phyloP scores from a whole-genome alignment of 2,888 invertebrate species.

The Chamaedrilus cognettii region DNA sequence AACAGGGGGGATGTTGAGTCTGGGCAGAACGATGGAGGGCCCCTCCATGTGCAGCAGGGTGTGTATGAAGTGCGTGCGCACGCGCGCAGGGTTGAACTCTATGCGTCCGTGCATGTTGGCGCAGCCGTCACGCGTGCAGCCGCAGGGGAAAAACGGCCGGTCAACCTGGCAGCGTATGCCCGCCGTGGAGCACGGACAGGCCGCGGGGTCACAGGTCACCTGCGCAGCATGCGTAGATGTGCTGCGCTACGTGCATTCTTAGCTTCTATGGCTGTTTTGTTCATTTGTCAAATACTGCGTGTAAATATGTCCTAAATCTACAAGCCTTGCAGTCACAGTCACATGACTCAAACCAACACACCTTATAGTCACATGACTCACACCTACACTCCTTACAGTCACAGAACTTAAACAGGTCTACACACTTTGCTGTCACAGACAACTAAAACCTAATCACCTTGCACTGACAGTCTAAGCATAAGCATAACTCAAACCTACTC shows the following conservation, averaged over 20 bases:
- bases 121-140: slow-evolving; percentile 92
- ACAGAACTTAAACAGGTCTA: neutral
- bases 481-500: slow-evolving; percentile 25
- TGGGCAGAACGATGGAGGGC: neutral
- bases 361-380: neutral
- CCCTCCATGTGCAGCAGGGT: slow-evolving; percentile 79
- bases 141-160: slow-evolving; percentile 93
- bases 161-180: slow-evolving; percentile 99
- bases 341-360: too few species aligned
- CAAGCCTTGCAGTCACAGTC: too few species aligned
- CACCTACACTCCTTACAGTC: neutral
- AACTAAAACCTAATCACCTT: too few species aligned
- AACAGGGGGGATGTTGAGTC: too few species aligned
- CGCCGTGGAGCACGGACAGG: slow-evolving; percentile 89
- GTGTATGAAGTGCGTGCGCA: slow-evolving; percentile 95
- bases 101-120: slow-evolving; percentile 89
- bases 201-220: slow-evolving; percentile 85
- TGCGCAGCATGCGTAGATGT: too few species aligned
- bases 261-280: too few species aligned
- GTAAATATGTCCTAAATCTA: too few species aligned
- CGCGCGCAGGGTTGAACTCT: slow-evolving; percentile 94
- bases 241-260: too few species aligned
- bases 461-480: too few species aligned
- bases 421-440: too few species aligned
- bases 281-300: too few species aligned